phyloP scores from a whole-genome alignment of 2,888 invertebrate genomes.

The Apodemia zela region DNA sequence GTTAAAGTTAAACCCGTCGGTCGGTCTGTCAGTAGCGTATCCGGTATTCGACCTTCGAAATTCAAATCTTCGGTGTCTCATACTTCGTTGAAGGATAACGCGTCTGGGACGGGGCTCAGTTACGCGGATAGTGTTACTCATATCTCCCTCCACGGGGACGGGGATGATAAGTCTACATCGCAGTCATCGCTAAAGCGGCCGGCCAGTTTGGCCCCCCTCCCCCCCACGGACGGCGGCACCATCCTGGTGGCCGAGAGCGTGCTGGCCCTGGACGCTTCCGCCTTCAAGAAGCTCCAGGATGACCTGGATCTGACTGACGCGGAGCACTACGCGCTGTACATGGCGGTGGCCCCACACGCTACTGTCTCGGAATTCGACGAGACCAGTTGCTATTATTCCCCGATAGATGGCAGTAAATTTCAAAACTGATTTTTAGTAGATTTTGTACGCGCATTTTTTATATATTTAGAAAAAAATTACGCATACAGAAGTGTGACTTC shows the following conservation, averaged over 20 bases:
- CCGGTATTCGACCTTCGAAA: constrained; percentile 77
- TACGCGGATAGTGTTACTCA: constrained; percentile 82
- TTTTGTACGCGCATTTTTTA: constrained; percentile 1
- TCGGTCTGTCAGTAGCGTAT: constrained; percentile 82
- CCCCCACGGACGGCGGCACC: constrained; percentile 74
- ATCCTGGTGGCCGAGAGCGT: constrained; percentile 81
- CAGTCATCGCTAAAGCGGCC: constrained; percentile 49
- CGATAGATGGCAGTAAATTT: constrained; percentile 89
- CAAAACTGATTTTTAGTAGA: constrained; percentile 42
- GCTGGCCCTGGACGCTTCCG: constrained; percentile 62
- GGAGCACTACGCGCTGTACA: constrained; percentile 93
- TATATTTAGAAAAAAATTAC: background rate
- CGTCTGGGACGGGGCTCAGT: constrained; percentile 61
- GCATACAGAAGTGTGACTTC: background rate
- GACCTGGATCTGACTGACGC: constrained; percentile 90
- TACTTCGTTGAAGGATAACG: constrained; percentile 64
- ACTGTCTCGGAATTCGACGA: constrained; percentile 94
- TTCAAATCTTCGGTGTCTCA: constrained; percentile 66
- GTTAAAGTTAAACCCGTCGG: constrained; percentile 69
- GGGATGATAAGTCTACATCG: constrained; percentile 56
- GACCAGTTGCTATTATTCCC: constrained; percentile 91
- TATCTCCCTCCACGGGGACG: constrained; percentile 83
- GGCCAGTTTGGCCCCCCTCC: constrained; percentile 56
- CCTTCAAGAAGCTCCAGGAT: constrained; percentile 64
- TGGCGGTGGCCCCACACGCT: constrained; percentile 91